Percentiles rank a stretch among this genome's conserved stretches.
Evolutionary conservation across 2,888 invertebrate genomes (phyloP).

Genomic region (Xanthia togata): DNA sequence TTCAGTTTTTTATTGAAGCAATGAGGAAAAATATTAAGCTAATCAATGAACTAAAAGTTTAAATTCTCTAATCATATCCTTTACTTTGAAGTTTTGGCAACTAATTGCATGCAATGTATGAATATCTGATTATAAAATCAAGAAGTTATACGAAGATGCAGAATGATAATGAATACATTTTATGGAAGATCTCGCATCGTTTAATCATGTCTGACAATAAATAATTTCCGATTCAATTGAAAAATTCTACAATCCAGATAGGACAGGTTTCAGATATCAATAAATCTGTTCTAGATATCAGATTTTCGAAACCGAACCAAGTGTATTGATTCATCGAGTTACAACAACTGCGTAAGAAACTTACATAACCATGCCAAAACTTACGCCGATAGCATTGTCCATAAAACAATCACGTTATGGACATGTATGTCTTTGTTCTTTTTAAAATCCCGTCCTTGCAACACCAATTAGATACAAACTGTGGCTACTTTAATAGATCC

Average conservation of each 20-base stretch:
- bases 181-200: neutral
- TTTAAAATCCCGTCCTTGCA: constrained; percentile 50
- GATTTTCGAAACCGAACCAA: constrained; percentile 56
- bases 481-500: constrained; percentile 38
- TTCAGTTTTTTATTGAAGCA: neutral
- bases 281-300: constrained; percentile 60
- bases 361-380: constrained; percentile 54
- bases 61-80: too few species aligned
- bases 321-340: constrained; percentile 56
- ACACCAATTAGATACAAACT: constrained; percentile 49
- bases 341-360: constrained; percentile 31
- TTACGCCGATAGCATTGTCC: constrained; percentile 50
- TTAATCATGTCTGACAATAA: neutral
- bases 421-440: constrained; percentile 44
- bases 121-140: neutral
- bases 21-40: neutral
- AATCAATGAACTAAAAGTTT: neutral
- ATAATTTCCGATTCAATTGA: neutral
- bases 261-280: constrained; percentile 29
- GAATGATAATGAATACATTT: neutral
- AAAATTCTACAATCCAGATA: constrained; percentile 14
- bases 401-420: constrained; percentile 56
- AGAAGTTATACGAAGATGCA: neutral
- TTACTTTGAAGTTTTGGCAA: neutral
- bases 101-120: neutral